Evolutionary conservation across 2,797 vertebrate species (phyloP).

Genomic region (Chiroxiphia lanceolata): DNA sequence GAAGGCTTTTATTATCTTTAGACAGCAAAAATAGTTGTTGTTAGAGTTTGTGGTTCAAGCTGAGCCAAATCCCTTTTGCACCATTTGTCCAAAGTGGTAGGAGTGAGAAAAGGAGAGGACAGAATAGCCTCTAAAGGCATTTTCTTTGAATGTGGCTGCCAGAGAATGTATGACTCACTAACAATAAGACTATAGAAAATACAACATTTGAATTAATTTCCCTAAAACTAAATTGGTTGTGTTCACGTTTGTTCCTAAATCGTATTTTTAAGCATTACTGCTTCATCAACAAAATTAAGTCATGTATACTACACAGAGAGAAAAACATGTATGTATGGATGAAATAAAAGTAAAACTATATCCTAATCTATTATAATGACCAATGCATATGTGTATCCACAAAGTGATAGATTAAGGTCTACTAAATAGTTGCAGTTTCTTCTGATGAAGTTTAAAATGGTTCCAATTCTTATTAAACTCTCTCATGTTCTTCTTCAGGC

Average conservation of each 20-base stretch:
- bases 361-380: not conserved
- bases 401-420: not conserved
- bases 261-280: not conserved
- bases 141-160: not conserved
- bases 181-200: not conserved
- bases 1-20: constrained; percentile 23
- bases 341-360: not conserved
- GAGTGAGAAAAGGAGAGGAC: not conserved
- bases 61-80: constrained; percentile 23
- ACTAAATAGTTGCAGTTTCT: not conserved
- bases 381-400: not conserved
- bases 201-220: not conserved
- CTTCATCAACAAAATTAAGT: not conserved
- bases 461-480: constrained; percentile 3
- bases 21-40: not conserved
- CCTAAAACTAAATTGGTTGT: not conserved
- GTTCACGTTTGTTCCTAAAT: not conserved
- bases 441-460: not conserved
- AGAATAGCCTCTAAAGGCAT: not conserved
- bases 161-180: not conserved
- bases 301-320: not conserved
- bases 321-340: not conserved
- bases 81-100: not conserved
- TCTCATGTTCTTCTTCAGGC: not conserved
- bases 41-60: not conserved